Percentiles rank a stretch among this genome's conserved stretches.
phyloP scores from a whole-genome alignment of 2,888 invertebrate species.

The Scaptomyza parva region DNA sequence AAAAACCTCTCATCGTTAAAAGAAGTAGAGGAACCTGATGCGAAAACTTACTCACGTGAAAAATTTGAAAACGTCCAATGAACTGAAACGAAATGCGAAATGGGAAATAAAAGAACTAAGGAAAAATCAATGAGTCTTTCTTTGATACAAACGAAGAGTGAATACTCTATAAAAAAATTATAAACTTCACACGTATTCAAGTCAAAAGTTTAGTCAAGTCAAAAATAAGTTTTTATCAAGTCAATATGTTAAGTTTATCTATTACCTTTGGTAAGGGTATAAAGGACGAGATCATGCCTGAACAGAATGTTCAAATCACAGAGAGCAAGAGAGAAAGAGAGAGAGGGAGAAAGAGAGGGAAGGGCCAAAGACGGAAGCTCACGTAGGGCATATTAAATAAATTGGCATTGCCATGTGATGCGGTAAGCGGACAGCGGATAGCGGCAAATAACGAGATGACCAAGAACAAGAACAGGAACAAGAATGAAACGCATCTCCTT shows the following conservation, averaged over 20 bases:
- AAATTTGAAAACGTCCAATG: conserved; percentile 72
- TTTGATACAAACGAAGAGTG: conserved; percentile 3
- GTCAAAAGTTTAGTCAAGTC: no score
- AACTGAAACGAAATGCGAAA: conserved; percentile 61
- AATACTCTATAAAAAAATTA: conserved; percentile 27
- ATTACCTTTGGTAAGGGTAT: neutral
- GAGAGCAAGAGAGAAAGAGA: no score
- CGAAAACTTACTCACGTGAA: conserved; percentile 59
- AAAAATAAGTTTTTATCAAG: no score
- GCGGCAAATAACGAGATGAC: neutral
- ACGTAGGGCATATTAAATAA: conserved; percentile 78
- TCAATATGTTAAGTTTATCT: no score
- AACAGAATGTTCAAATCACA: conserved; percentile 22
- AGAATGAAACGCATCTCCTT: neutral
- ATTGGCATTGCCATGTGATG: conserved; percentile 67
- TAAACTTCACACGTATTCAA: no score
- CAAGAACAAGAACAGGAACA: no score
- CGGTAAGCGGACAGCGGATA: conserved; percentile 58
- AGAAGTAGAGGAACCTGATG: conserved; percentile 57
- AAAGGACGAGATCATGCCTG: conserved; percentile 11
- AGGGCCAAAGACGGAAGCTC: conserved; percentile 54
- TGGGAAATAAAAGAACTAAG: conserved; percentile 7
- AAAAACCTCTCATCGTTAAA: conserved; percentile 51
- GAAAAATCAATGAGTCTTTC: neutral
- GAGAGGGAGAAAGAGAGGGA: no score